Base-by-base conservation (phyloP, 2,113 vertebrate species). In the Dryoscopus gambensis region DNA sequence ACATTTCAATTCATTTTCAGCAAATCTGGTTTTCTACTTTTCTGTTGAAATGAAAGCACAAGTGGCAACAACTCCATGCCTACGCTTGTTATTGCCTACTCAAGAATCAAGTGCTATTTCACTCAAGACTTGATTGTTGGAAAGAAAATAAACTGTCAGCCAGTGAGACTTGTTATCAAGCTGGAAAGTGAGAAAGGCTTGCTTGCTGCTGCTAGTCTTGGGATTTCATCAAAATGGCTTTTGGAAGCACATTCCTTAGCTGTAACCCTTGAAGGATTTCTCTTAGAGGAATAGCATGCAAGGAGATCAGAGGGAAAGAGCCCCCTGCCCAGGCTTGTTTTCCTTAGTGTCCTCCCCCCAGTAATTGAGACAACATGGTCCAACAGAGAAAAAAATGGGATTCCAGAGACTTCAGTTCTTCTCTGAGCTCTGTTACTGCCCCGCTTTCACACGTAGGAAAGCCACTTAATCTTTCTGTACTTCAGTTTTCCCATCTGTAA, bases 71-170 rank as follows among this genome's bases (percentile, higher is more conserved):
- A 94, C 92, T 96, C 94, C 69, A 95, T 90, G 90, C 92, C 95
- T 90, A 96, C 73, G n/a, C 92, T 92, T 97, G 93, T 96, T 97
- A 93, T 89, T 96, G 93, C 92, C 96, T 97, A 93, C 95, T 96
- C 95, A 89, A 94, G 89, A 94, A 96, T 92, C 86, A 69, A 97
- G 93, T 92, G 86, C 80, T 95, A 93, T 84, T 93, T 95, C 95
- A 97, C 92, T 94, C 92, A 95, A 94, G 92, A 39, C 73, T 92
- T 87, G 95, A 96, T 90, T 89, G 90, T 89, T 92, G 95, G 92
- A 89, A 93, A 94, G 92, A 95, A 94, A 97, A 97, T 94, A 96
- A 95, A 96, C 95, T 94, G 93, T 95, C 95, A 96, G 62, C 90
- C 73, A 4, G 93, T 90, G 69, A 93, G 80, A 69, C 83, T 96